phyloP scores from a whole-genome alignment of 2,113 vertebrate species.

The Tachysurus vachellii region DNA sequence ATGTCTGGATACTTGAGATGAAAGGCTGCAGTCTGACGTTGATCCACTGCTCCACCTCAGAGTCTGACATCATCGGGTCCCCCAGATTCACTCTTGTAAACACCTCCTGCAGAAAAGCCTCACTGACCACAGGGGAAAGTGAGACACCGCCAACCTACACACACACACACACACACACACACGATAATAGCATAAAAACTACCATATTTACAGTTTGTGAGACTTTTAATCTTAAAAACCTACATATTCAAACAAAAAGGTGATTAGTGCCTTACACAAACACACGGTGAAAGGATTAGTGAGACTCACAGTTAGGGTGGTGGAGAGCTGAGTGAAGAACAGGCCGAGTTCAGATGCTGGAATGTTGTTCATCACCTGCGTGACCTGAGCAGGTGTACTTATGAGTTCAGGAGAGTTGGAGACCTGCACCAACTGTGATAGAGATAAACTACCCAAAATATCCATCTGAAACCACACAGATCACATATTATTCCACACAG shows the following conservation, averaged over 20 bases:
- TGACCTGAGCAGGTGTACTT: conserved; percentile 53
- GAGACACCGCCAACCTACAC: neutral
- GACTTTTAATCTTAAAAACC: no score
- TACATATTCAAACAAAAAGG: no score
- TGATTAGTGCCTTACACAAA: neutral
- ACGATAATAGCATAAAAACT: neutral
- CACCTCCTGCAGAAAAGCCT: conserved; percentile 67
- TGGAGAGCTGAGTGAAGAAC: conserved; percentile 65
- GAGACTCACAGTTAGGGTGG: conserved; percentile 57
- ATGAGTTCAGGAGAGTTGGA: conserved; percentile 62
- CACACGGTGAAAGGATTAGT: neutral
- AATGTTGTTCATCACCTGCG: conserved; percentile 58
- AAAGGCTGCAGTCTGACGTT: conserved; percentile 58
- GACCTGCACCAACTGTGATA: conserved; percentile 65
- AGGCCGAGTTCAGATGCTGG: conserved; percentile 30
- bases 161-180: conserved; percentile 15
- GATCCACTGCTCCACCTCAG: conserved; percentile 62
- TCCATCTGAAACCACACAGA: conserved; percentile 59
- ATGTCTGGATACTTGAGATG: conserved; percentile 49
- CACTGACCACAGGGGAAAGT: conserved; percentile 51
- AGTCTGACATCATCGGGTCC: conserved; percentile 50
- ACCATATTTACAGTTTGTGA: neutral
- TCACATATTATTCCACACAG: neutral
- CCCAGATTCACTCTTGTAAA: conserved; percentile 69
- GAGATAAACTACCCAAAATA: conserved; percentile 54